Evolutionary conservation across 2,797 vertebrate species (phyloP), one percentile per base, ranked within the genome.

Genomic region (Macroramphosus scolopax): DNA sequence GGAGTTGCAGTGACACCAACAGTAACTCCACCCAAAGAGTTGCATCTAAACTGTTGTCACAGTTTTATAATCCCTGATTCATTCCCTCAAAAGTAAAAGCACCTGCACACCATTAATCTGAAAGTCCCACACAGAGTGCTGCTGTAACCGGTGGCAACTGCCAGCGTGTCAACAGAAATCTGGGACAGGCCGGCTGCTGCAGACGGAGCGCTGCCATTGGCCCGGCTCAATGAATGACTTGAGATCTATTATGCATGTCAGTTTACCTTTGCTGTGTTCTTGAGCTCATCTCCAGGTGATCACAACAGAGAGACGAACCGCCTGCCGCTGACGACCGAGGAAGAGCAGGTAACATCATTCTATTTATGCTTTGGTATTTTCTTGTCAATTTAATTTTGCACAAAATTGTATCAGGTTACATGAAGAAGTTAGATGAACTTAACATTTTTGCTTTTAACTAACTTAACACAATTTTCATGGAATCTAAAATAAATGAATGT

Each of bases 241-340:
- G 69, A 59, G 63, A 86, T 91, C 66, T 67, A 89, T 90, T 81
- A 89, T 88, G 80, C 75, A 88, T 75, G 73, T 3, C 54, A 63
- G 62, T 72, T 70, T 72, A 81, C 75, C 84, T 89, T 85, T 71
- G 63, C 59, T 61, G 76, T 15, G 32, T 76, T 85, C 81, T 85
- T 88, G 65, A 77, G 77, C 73, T 80, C 72, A 70, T 72, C 78
- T 64, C 43, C 77, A 89, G 81, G 85, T 88, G 75, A 64, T 68
- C 60, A 38, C 30, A 47, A 49, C 58, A 14, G 59, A 63, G 61
- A 70, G 65, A 63, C 2, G n/a, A n/a, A n/a, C n/a, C n/a, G 53
- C 20, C 51, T n/a, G 65, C 11, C 25, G 17, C 30, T 26, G 32
- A 12, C 30, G 1, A 53, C 17, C 12, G 5, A 17, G 15, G 26